Percentiles rank a stretch among this genome's conserved stretches.
These are phyloP conservation scores for Xyrauchen texanus DNA, from an alignment of 2,113 vertebrate species.

Conservation along the genomic window DNA sequence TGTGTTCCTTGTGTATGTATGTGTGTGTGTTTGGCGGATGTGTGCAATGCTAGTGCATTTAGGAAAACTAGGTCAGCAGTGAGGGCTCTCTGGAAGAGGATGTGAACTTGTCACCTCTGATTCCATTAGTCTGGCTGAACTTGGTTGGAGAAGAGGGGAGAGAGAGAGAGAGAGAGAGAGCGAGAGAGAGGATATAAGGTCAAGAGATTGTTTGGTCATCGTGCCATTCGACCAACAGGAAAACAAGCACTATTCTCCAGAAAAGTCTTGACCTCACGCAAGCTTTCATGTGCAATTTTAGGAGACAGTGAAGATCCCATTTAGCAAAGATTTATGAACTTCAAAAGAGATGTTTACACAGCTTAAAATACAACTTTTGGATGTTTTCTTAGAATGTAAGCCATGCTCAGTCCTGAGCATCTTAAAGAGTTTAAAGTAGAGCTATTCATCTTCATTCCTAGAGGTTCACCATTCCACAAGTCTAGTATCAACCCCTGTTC, in stretches of 20 bases:
- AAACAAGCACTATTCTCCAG: slow-evolving; percentile 7
- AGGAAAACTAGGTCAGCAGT: slow-evolving; percentile 85
- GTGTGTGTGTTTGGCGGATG: slow-evolving; percentile 1
- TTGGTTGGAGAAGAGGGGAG: slow-evolving; percentile 45
- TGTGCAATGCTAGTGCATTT: slow-evolving; percentile 18
- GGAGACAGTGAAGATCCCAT: slow-evolving; percentile 2
- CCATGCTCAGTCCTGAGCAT: neutral
- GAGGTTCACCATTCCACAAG: too few relatives aligned
- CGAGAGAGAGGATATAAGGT: slow-evolving; percentile 27
- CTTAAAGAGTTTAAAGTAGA: neutral
- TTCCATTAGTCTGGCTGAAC: slow-evolving; percentile 68
- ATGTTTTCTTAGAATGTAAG: neutral
- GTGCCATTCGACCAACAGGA: slow-evolving; percentile 9
- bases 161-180: neutral
- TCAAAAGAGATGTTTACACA: neutral
- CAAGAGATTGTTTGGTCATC: slow-evolving; percentile 18
- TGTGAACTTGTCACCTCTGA: slow-evolving; percentile 86
- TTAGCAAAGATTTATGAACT: neutral
- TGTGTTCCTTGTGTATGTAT: slow-evolving; percentile 12
- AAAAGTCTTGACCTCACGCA: neutral
- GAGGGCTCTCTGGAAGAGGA: slow-evolving; percentile 78
- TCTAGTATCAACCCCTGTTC: too few relatives aligned
- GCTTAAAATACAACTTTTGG: neutral
- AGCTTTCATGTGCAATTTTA: slow-evolving; percentile 13
- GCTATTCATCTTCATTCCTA: too few relatives aligned